These are phyloP conservation scores for Lamellibrachia satsuma DNA, from an alignment of 2,888 invertebrate species.

Conservation along the genomic window DNA sequence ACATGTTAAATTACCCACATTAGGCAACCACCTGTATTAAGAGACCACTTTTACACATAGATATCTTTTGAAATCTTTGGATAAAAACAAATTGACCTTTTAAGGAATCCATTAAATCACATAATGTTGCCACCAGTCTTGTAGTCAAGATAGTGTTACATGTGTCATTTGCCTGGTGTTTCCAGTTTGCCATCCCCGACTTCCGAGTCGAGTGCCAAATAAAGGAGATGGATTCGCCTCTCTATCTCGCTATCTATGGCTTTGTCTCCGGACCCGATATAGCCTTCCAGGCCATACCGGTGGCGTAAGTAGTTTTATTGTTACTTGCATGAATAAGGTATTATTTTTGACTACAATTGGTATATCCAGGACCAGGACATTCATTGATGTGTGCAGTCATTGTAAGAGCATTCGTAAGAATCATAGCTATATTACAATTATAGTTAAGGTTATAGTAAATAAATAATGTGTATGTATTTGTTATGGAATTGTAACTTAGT, in stretches of 20 bases:
- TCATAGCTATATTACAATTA: no score
- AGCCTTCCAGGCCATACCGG: slow-evolving; percentile 41
- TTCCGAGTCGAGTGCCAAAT: slow-evolving; percentile 57
- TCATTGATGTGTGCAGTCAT: background rate
- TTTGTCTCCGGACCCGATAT: slow-evolving; percentile 56
- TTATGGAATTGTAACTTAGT: background rate
- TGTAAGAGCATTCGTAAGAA: no score
- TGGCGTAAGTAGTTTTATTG: background rate
- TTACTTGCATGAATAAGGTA: background rate
- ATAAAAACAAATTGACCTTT: no score
- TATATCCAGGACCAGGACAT: background rate
- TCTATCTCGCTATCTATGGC: slow-evolving; percentile 54
- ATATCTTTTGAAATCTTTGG: no score
- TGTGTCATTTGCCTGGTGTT: background rate
- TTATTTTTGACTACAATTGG: background rate
- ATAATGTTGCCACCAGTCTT: background rate
- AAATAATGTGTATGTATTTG: no score
- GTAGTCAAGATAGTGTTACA: background rate
- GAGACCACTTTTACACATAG: no score
- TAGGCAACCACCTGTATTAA: no score
- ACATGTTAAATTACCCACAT: no score
- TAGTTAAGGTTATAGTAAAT: no score
- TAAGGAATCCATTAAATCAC: no score
- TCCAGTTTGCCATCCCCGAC: slow-evolving; percentile 54
- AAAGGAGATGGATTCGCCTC: slow-evolving; percentile 55